phyloP scores from a whole-genome alignment of 2,888 invertebrate species.

The Lapara coniferarum region DNA sequence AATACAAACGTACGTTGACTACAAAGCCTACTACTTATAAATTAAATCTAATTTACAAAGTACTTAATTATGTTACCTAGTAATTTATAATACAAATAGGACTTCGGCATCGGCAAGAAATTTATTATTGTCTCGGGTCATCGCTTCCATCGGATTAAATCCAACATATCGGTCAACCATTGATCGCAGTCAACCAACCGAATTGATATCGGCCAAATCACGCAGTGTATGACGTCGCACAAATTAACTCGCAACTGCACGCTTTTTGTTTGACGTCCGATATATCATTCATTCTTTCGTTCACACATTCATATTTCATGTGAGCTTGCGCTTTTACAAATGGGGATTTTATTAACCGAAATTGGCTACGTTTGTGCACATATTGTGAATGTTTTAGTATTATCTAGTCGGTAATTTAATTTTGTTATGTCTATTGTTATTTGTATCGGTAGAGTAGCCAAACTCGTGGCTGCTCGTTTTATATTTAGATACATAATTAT shows the following conservation, averaged over 20 bases:
- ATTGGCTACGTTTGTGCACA: conserved; percentile 23
- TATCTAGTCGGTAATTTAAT: background rate
- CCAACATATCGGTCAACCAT: conserved; percentile 31
- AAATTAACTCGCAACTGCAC: conserved; percentile 31
- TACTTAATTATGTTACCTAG: background rate
- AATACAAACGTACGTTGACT: too few relatives aligned
- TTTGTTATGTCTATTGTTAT: too few relatives aligned
- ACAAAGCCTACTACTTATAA: too few relatives aligned
- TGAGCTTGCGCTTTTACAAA: conserved; percentile 28
- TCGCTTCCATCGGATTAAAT: conserved; percentile 8
- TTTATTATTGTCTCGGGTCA: background rate
- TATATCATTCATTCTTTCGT: conserved; percentile 33
- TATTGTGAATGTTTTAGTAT: conserved; percentile 4
- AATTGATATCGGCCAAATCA: conserved; percentile 43
- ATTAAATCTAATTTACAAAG: too few relatives aligned
- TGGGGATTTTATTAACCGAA: conserved; percentile 28
- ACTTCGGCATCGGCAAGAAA: background rate
- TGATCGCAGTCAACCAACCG: conserved; percentile 43
- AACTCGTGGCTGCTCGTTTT: too few relatives aligned
- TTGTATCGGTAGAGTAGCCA: background rate
- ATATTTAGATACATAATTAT: too few relatives aligned
- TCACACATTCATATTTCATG: conserved; percentile 27
- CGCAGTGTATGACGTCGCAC: conserved; percentile 36
- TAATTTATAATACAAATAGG: background rate
- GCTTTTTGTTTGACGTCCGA: conserved; percentile 31